A percentile compares a stretch with the other conserved stretches of the same genome.
Conservation (phyloP, 2,113 vertebrate genomes). For the Xerus inauris region DNA sequence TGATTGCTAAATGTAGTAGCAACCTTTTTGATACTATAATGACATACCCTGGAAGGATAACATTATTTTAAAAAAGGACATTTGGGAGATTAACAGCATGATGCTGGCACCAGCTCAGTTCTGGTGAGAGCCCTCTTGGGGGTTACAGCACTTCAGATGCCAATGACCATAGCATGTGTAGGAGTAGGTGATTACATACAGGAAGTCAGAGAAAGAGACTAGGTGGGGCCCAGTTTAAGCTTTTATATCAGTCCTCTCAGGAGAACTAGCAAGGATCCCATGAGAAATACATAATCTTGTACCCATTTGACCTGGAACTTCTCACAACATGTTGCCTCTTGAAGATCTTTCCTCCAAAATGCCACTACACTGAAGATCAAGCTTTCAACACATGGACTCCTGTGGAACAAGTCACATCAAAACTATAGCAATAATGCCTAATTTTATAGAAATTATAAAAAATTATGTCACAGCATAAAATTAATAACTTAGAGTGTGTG, state of each 20-base stretch:
- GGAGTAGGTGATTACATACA: not conserved
- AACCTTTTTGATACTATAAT: not conserved
- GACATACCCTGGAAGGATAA: not conserved
- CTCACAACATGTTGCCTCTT: not conserved
- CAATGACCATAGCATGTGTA: not conserved
- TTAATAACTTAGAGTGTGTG: not conserved
- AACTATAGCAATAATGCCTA: not conserved
- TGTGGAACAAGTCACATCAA: not conserved
- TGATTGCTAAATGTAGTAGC: not conserved
- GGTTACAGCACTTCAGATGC: not conserved
- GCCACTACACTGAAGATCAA: not conserved
- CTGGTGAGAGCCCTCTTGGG: not conserved
- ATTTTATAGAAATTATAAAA: not conserved
- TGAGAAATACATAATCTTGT: not conserved
- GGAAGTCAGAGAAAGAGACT: not conserved
- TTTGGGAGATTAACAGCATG: no score
- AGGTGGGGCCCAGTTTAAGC: not conserved
- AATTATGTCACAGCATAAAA: not conserved
- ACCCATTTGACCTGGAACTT: not conserved
- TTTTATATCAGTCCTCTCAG: not conserved
- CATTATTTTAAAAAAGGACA: not conserved
- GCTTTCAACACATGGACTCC: not conserved
- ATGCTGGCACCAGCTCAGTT: not conserved
- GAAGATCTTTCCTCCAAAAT: not conserved
- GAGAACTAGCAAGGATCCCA: not conserved